Percentiles rank a stretch among this genome's conserved stretches.
phyloP scores from a whole-genome alignment of 2,113 vertebrate species.

The Ammodramus savannarum region DNA sequence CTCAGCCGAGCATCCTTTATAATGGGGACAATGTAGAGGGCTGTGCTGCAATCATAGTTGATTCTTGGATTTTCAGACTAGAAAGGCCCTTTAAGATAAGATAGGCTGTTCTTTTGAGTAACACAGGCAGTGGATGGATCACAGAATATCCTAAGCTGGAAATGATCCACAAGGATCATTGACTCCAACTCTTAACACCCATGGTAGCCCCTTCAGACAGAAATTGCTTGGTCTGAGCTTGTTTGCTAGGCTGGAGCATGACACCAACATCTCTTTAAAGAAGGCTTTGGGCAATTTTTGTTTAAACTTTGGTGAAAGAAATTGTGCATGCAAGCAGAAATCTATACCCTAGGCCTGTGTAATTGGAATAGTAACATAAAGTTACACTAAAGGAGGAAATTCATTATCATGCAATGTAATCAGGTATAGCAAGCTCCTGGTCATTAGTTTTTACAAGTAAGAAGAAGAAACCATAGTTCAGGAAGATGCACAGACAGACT shows the following conservation, averaged over 20 bases:
- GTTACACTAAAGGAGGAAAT: not conserved
- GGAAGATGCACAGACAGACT: not conserved
- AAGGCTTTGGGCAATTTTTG: not conserved
- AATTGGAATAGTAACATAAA: not conserved
- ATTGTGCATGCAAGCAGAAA: not conserved
- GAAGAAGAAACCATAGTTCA: not conserved
- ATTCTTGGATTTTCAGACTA: not conserved
- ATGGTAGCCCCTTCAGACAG: not conserved
- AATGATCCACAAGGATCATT: not conserved
- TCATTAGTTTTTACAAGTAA: not conserved
- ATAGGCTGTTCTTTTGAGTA: not conserved
- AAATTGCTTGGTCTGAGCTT: not conserved
- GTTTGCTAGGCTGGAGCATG: not conserved
- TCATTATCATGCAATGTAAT: slow-evolving; percentile 19
- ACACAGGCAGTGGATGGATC: not conserved
- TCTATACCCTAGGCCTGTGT: not conserved
- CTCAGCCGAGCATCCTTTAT: not conserved
- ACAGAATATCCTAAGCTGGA: not conserved
- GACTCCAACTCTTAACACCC: not conserved
- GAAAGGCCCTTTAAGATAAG: not conserved
- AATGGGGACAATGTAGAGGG: not conserved
- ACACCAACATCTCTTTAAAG: not conserved
- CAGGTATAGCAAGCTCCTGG: not conserved
- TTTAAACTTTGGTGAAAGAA: not conserved
- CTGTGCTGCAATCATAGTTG: not conserved